Conservation (phyloP, 2,888 invertebrate species). For the Prosapia bicincta region DNA sequence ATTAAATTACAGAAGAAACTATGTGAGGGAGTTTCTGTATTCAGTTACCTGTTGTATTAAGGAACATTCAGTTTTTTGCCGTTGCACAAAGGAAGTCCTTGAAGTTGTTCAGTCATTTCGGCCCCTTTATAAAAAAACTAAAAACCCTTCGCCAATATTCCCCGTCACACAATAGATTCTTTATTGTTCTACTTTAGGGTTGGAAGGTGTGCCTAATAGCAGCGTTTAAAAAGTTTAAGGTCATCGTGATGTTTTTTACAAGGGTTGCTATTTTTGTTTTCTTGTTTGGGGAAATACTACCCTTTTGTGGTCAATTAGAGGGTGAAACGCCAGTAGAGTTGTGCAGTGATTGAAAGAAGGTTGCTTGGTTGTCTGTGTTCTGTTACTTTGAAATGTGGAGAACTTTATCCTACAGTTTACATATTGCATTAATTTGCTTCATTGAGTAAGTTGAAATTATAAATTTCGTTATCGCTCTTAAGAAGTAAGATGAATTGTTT, state of each 20-base stretch:
- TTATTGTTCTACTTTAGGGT: background rate
- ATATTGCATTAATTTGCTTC: too few species aligned
- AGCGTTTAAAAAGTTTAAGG: background rate
- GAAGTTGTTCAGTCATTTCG: background rate
- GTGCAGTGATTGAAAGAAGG: background rate
- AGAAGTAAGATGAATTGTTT: too few species aligned
- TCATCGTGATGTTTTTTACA: constrained; percentile 17
- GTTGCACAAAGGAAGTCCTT: background rate
- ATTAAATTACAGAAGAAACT: too few species aligned
- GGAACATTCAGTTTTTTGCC: background rate
- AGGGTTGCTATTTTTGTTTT: constrained; percentile 20
- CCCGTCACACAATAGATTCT: background rate
- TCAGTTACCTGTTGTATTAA: background rate
- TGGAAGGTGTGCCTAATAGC: constrained; percentile 27
- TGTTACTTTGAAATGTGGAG: too few species aligned
- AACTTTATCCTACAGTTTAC: too few species aligned
- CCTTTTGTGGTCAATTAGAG: background rate
- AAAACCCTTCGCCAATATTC: background rate
- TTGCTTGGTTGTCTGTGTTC: too few species aligned
- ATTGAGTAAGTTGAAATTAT: too few species aligned
- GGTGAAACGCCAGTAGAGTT: background rate
- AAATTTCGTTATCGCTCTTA: too few species aligned
- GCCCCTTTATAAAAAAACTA: background rate
- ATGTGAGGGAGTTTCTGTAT: too few species aligned
- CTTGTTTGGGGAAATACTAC: constrained; percentile 17